Percentiles rank a stretch among this genome's conserved stretches.
Conservation (phyloP, 53 echinoderm and acorn worm genomes). For the Luidia sarsii region DNA sequence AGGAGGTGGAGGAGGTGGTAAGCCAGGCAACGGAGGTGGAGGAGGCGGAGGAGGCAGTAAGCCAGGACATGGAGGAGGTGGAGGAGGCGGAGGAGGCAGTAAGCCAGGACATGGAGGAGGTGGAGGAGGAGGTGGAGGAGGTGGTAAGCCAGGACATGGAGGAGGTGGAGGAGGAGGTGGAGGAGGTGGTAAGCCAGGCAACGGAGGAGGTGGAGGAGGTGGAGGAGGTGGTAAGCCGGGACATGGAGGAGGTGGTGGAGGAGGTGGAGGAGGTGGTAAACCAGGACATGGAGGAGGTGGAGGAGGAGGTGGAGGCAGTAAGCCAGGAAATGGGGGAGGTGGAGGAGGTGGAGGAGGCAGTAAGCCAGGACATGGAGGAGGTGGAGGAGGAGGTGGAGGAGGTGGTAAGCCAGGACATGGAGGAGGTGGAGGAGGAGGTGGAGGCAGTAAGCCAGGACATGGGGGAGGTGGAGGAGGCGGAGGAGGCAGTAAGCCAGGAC, state of each 20-base stretch:
- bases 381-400: slow-evolving; percentile 14
- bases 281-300: not conserved
- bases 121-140: not conserved
- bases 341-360: slow-evolving; percentile 2
- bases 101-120: slow-evolving; percentile 1
- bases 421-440: slow-evolving; percentile 1
- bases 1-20: not conserved
- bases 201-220: slow-evolving; percentile 9
- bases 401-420: not conserved
- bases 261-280: slow-evolving; percentile 4
- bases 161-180: slow-evolving; percentile 1
- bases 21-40: not conserved
- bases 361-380: slow-evolving; percentile 10
- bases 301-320: not conserved
- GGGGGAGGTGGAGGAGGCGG: not conserved
- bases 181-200: not conserved
- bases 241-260: not conserved
- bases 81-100: not conserved
- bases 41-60: not conserved
- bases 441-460: too few species aligned
- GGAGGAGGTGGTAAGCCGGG: not conserved
- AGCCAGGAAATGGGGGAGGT: not conserved
- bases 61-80: not conserved
- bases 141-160: not conserved
- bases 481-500: not conserved